Evolutionary conservation across 2,888 invertebrate genomes (phyloP), one percentile per base, ranked within the genome.

Genomic region (Zaprionus lineosus): DNA sequence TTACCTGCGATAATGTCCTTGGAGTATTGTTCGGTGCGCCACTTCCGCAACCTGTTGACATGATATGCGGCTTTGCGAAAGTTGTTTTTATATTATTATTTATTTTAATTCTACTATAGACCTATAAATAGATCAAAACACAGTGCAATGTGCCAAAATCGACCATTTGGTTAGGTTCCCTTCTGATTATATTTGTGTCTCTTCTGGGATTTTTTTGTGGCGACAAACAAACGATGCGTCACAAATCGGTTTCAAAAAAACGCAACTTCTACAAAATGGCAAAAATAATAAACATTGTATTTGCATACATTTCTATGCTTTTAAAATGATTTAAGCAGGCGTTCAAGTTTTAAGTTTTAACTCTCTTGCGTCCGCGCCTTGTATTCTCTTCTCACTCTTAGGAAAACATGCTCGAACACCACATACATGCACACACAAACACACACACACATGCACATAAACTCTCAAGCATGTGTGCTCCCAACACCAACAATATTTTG

Each of bases 31-130:
- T 29, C 21, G 19, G 53, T 31, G 1, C 72, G 37, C 50, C 61
- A 72, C 46, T 68, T 72, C 67, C 73, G 85, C 85, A 83, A 78
- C 78, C 78, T 78, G 85, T 78, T 78, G 85, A 84, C 85, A 78
- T 57, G 44, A 63, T 67, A 29, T 59, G 55, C 56, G 51, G 14
- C 40, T 53, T 47, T 24, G 19, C 39, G 56, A 47, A 34, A 18
- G 21, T 51, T 40, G 8, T 46, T 34, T 52, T 24, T 47, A 34
- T 28, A 33, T 14, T 44, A 3, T 51, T 48, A 9, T 31, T n/a
- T 34, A 58, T 15, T 63, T 34, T 29, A 53, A 48, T n/a, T n/a
- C n/a, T n/a, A n/a, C n/a, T n/a, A n/a, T 55, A 51, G 26, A 41
- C 52, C 61, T 68, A 84, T 64, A 72, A 84, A 75, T 84, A 78